Percentiles rank a stretch among this genome's conserved stretches.
These are phyloP conservation scores for Drosophila grimshawi DNA, from an alignment of 1,140 invertebrate species.

Conservation along the genomic window DNA sequence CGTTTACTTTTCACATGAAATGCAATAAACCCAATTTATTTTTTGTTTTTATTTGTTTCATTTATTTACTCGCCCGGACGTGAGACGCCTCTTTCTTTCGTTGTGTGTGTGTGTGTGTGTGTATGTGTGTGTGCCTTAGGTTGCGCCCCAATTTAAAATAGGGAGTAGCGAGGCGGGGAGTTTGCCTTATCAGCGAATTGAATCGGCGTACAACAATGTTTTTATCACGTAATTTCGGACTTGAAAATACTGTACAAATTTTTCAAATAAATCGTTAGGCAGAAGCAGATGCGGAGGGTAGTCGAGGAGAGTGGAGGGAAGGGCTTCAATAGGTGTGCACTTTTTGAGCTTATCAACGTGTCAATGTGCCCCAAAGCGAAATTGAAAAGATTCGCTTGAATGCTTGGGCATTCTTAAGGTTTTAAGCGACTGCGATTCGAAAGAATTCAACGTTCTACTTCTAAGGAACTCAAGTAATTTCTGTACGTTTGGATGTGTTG, in stretches of 20 bases:
- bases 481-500: too few relatives aligned
- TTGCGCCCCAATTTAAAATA: constrained; percentile 7
- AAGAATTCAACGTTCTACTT: too few relatives aligned
- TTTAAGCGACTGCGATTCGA: too few relatives aligned
- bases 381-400: too few relatives aligned
- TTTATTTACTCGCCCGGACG: constrained; percentile 68
- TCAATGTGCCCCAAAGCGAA: too few relatives aligned
- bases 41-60: constrained; percentile 79
- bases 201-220: constrained; percentile 64
- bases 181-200: constrained; percentile 57
- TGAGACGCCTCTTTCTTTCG: constrained; percentile 22
- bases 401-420: too few relatives aligned
- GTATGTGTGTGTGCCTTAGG: neutral
- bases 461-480: too few relatives aligned
- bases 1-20: constrained; percentile 79
- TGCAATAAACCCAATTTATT: constrained; percentile 80
- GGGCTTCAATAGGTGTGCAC: neutral
- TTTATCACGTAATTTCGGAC: constrained; percentile 64
- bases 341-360: too few relatives aligned
- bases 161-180: constrained; percentile 10
- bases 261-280: too few relatives aligned
- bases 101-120: constrained; percentile 7
- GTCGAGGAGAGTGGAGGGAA: neutral
- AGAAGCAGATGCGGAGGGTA: too few relatives aligned
- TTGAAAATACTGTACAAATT: neutral